Evolutionary conservation across 2,888 invertebrate genomes (phyloP).

Genomic region (Monopis laevigella): DNA sequence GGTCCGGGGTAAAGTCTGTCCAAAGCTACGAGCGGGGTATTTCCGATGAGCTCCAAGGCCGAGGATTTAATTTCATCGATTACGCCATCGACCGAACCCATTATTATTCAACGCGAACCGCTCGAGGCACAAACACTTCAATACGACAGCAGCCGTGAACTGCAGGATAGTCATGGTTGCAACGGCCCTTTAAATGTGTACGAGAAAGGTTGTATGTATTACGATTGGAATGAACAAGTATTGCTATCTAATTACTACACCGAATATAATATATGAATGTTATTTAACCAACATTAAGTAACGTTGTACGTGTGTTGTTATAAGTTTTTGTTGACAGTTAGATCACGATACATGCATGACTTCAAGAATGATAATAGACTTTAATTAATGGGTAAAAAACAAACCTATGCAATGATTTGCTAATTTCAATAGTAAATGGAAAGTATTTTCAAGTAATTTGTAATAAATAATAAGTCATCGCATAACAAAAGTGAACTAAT

Average conservation of each 20-base stretch:
- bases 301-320: too few species aligned
- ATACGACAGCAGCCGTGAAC: slow-evolving; percentile 3
- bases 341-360: too few species aligned
- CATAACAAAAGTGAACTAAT: neutral
- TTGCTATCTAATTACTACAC: too few species aligned
- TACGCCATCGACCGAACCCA: slow-evolving; percentile 27
- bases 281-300: slow-evolving; percentile 8
- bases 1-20: slow-evolving; percentile 50
- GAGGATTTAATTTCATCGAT: slow-evolving; percentile 47
- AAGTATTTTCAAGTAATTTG: too few species aligned
- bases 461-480: neutral
- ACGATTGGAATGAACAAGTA: too few species aligned
- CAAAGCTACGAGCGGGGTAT: slow-evolving; percentile 53
- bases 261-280: slow-evolving; percentile 1
- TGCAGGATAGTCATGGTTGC: slow-evolving; percentile 2
- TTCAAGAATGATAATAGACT: too few species aligned
- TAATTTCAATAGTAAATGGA: too few species aligned
- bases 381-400: neutral
- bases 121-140: neutral
- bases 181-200: slow-evolving; percentile 9
- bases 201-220: too few species aligned
- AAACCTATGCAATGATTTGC: neutral
- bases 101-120: slow-evolving; percentile 13
- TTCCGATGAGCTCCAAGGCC: slow-evolving; percentile 52
- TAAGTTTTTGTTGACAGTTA: too few species aligned